These are phyloP conservation scores for Galemys pyrenaicus DNA, from an alignment of 2,113 vertebrate genomes.

Conservation along the genomic window DNA sequence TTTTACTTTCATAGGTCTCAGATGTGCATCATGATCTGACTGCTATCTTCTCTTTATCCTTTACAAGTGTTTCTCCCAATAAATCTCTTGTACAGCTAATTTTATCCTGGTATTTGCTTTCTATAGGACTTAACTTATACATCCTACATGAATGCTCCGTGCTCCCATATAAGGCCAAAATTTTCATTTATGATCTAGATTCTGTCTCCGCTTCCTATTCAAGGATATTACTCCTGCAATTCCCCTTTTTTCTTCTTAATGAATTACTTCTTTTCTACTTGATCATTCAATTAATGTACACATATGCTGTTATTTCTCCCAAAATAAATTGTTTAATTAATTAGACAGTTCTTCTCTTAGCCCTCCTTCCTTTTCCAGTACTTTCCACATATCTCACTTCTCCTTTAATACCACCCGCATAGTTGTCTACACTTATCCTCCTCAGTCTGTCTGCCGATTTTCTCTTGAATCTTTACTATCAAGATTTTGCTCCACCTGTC, in stretches of 20 bases:
- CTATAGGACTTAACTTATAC: neutral
- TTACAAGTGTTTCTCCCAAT: neutral
- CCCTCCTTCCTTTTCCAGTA: neutral
- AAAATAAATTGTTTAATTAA: neutral
- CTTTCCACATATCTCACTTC: neutral
- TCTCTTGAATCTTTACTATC: neutral
- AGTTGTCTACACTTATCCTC: neutral
- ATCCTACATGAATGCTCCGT: neutral
- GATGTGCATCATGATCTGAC: neutral
- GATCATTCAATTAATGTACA: neutral
- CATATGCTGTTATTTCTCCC: neutral
- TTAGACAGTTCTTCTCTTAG: neutral
- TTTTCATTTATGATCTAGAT: neutral
- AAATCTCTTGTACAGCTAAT: neutral
- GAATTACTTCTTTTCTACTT: neutral
- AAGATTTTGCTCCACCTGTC: neutral
- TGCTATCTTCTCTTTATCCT: neutral
- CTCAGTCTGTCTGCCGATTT: neutral
- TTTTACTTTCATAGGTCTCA: neutral
- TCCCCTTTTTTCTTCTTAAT: neutral
- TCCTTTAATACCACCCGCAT: neutral
- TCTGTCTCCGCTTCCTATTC: neutral
- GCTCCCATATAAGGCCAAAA: neutral
- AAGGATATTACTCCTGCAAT: neutral
- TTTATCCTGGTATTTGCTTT: neutral